Conservation (phyloP, 2,888 invertebrate genomes). For the Proisotoma minuta region DNA sequence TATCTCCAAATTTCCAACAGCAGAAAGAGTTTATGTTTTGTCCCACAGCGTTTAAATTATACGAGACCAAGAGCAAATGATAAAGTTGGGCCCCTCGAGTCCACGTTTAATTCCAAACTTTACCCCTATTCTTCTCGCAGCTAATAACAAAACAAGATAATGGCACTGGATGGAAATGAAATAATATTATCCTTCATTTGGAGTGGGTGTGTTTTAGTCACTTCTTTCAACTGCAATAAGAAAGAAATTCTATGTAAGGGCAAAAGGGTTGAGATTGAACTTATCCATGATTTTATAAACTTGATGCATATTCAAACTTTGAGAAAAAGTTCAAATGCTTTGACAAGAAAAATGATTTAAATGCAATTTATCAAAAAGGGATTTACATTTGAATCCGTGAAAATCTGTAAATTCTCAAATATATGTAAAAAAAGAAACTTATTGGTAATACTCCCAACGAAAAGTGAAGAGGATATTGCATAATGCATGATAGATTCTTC, state of each 20-base stretch:
- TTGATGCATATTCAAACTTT: background rate
- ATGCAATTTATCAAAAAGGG: background rate
- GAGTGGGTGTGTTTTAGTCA: too few species aligned
- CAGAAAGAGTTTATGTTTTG: background rate
- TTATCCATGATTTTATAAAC: too few species aligned
- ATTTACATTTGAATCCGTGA: background rate
- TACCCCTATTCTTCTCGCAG: background rate
- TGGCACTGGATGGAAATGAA: too few species aligned
- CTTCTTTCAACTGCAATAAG: too few species aligned
- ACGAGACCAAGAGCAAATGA: background rate
- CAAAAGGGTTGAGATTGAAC: too few species aligned
- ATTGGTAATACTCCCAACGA: too few species aligned
- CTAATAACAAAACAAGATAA: too few species aligned
- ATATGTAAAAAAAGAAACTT: background rate
- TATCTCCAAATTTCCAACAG: background rate
- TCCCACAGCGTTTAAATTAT: background rate
- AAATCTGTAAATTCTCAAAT: background rate
- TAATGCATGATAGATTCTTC: background rate
- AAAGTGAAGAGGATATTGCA: too few species aligned
- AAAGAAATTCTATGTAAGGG: too few species aligned
- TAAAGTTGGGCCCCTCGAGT: conserved; percentile 10
- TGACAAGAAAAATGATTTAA: background rate
- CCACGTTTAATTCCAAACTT: background rate
- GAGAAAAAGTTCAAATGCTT: background rate
- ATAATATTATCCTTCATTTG: too few species aligned